Evolutionary conservation across 2,888 invertebrate species (phyloP).

Genomic region (Cheilosia impressa): DNA sequence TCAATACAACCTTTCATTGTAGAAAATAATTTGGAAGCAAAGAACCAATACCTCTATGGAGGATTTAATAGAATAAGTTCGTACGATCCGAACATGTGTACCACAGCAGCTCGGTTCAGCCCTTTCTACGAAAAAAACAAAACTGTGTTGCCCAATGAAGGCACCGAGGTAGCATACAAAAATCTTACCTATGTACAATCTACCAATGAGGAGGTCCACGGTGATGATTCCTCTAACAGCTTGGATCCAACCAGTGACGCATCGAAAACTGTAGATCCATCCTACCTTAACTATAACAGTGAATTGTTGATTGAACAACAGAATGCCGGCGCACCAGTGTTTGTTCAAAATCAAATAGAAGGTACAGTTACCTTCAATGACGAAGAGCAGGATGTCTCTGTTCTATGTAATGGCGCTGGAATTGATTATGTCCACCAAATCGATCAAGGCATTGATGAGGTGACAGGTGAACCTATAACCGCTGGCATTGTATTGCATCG

Average conservation of each 20-base stretch:
- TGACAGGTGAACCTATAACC: constrained; percentile 32
- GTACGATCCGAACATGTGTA: constrained; percentile 76
- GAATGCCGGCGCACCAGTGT: not conserved
- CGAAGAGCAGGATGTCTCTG: constrained; percentile 13
- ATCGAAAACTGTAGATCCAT: constrained; percentile 25
- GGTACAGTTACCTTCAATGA: constrained; percentile 20
- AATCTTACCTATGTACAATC: constrained; percentile 3
- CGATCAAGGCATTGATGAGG: constrained; percentile 17
- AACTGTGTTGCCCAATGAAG: not conserved
- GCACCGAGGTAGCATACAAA: not conserved
- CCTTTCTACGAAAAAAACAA: constrained; percentile 49
- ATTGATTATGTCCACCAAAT: constrained; percentile 50
- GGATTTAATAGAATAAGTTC: constrained; percentile 61
- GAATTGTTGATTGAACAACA: constrained; percentile 31
- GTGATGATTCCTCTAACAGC: not conserved
- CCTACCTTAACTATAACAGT: constrained; percentile 40
- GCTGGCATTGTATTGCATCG: constrained; percentile 61
- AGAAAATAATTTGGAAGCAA: constrained; percentile 25
- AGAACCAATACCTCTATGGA: constrained; percentile 42
- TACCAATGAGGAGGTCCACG: not conserved
- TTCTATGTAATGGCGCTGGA: constrained; percentile 6
- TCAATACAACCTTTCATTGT: not conserved
- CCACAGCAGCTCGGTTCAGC: constrained; percentile 75
- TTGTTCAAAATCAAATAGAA: constrained; percentile 27
- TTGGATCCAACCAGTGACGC: not conserved